Conservation (phyloP, 2,797 vertebrate species). For the Gallinago nigripennis region DNA sequence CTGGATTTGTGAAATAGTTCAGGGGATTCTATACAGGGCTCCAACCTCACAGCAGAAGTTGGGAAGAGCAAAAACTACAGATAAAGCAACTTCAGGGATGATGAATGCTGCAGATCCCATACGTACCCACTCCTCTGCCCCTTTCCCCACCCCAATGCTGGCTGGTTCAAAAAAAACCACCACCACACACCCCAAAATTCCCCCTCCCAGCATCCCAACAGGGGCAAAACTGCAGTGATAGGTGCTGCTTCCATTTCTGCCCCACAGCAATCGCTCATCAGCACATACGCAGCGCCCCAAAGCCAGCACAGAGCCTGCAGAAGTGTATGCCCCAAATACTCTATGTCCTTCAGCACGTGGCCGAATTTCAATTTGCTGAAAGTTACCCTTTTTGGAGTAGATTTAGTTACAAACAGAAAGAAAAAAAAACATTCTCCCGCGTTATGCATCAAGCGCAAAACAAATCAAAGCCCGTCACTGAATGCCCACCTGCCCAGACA, state of each 20-base stretch:
- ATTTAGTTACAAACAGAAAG: not conserved
- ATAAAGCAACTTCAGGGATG: not conserved
- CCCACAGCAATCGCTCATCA: not conserved
- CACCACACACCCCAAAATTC: not conserved
- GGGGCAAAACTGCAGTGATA: rapidly evolving
- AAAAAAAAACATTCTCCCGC: not conserved
- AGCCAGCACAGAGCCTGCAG: not conserved
- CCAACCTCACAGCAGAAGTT: not conserved
- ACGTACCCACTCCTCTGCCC: not conserved
- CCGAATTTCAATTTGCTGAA: not conserved
- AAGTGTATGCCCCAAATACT: not conserved
- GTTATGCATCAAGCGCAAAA: not conserved
- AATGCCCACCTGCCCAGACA: not conserved
- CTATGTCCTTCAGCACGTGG: rapidly evolving
- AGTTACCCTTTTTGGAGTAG: not conserved
- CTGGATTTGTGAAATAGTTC: not conserved
- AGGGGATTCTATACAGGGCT: not conserved
- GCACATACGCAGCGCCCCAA: not conserved
- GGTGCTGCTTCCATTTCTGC: not conserved
- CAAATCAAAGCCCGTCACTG: rapidly evolving
- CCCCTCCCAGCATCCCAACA: not conserved
- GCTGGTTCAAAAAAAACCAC: not conserved
- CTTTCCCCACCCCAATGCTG: rapidly evolving
- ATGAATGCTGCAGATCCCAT: not conserved
- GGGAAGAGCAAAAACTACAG: not conserved